Percentiles rank a stretch among this genome's conserved stretches.
Evolutionary conservation across 2,113 vertebrate genomes (phyloP).

Genomic region (Chaetura pelagica): DNA sequence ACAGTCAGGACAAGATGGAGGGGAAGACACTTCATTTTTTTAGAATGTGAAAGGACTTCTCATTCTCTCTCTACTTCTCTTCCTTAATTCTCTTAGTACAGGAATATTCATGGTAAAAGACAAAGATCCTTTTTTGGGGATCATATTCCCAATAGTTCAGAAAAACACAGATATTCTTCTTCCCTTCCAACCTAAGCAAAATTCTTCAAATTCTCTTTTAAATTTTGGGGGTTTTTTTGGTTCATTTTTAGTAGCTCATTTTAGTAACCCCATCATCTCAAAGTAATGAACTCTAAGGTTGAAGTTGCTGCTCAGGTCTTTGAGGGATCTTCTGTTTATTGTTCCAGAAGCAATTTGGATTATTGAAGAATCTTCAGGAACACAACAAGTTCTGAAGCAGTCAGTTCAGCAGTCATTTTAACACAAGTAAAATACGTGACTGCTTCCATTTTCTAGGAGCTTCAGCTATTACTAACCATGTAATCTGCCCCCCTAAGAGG

Average conservation of each 20-base stretch:
- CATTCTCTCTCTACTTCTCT: not conserved
- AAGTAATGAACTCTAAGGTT: not conserved
- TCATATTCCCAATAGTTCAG: not conserved
- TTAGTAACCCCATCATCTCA: not conserved
- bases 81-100: not conserved
- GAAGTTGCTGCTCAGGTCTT: not conserved
- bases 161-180: not conserved
- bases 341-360: not conserved
- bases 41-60: not conserved
- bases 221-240: too few species aligned
- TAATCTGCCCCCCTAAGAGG: not conserved
- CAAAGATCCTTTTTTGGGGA: not conserved
- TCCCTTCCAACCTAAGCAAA: not conserved
- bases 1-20: rapidly evolving
- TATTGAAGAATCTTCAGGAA: not conserved
- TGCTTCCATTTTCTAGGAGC: not conserved
- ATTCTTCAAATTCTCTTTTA: not conserved
- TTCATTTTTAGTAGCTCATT: not conserved
- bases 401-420: rapidly evolving
- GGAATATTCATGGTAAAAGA: not conserved
- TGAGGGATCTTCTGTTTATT: not conserved
- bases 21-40: not conserved
- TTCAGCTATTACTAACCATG: not conserved
- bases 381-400: not conserved
- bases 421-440: not conserved